Evolutionary conservation across 2,888 invertebrate genomes (phyloP), one percentile per base, ranked within the genome.

Genomic region (Hydriomena furcata): DNA sequence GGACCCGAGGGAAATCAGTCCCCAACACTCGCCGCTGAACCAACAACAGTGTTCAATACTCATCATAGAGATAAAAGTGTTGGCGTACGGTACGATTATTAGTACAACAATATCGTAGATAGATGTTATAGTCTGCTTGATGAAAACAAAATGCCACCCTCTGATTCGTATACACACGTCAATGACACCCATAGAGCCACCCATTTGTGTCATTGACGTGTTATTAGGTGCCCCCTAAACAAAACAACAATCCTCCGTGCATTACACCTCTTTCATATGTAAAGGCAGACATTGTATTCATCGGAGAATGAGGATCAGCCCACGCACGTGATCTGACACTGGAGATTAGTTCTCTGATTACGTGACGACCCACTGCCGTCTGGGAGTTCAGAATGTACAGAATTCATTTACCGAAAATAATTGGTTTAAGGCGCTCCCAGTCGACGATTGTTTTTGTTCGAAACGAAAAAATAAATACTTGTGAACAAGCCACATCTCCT

Each of bases 241-340:
- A 47, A 63, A 62, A 60, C 49, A 55, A 62, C 53, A 60, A 59
- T 59, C 41, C 52, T 43, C 49, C 59, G 41, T 52, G 20, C 41
- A 52, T 41, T 41, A 54, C 42, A 68, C 63, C 65, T 71, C 65
- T 71, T 73, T 59, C 65, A 76, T 75, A 76, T 76, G 75, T 66
- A 72, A 72, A 73, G 63, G 70, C 68, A 55, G 60, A 71, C 65
- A 81, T 82, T 82, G 79, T 81, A 71, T 77, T 73, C 71, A 58
- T 59, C 68, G 61, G 67, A 69, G 68, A 72, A 68, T 65, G 65
- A 60, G 56, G 63, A 40, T 36, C 52, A 66, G 60, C 78, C 77
- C 73, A 80, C 77, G 84, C 78, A 79, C 86, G 84, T 87, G 85
- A 82, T 76, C 68, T 74, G 75, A 85, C 84, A 83, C 62, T 71